Conservation (phyloP, 2,113 vertebrate species). For the Jacana jacana region DNA sequence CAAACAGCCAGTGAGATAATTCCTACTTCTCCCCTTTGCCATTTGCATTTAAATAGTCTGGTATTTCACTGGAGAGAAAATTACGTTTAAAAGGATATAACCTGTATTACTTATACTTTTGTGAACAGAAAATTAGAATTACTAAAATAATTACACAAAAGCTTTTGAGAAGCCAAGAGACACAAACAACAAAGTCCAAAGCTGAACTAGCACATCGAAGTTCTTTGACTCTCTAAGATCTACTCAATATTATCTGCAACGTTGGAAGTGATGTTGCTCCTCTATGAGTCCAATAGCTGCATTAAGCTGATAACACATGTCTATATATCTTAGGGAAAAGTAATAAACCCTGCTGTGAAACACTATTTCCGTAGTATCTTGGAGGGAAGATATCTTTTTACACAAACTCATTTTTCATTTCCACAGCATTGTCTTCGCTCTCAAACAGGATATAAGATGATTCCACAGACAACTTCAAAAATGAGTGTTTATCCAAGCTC, state of each 20-base stretch:
- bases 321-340: conserved; percentile 72
- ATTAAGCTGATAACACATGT: conserved; percentile 76
- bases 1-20: not conserved
- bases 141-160: conserved; percentile 49
- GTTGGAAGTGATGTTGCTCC: conserved; percentile 55
- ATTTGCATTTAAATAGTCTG: conserved; percentile 66
- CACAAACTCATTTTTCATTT: conserved; percentile 77
- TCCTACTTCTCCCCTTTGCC: not conserved
- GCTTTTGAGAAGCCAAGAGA: conserved; percentile 15
- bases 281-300: conserved; percentile 66
- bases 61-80: conserved; percentile 49
- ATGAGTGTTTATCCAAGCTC: conserved; percentile 53
- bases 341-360: conserved; percentile 69
- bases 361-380: conserved; percentile 71
- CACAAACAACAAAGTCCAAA: conserved; percentile 8
- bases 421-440: conserved; percentile 73
- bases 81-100: not conserved
- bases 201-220: not conserved
- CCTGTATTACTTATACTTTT: conserved; percentile 36
- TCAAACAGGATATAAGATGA: conserved; percentile 73
- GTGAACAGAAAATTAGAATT: conserved; percentile 54
- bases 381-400: conserved; percentile 73
- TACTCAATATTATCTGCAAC: conserved; percentile 53
- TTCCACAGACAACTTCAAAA: conserved; percentile 66
- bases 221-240: not conserved